Conservation (phyloP, 1,140 invertebrate species). For the Luehdorfia chinensis region DNA sequence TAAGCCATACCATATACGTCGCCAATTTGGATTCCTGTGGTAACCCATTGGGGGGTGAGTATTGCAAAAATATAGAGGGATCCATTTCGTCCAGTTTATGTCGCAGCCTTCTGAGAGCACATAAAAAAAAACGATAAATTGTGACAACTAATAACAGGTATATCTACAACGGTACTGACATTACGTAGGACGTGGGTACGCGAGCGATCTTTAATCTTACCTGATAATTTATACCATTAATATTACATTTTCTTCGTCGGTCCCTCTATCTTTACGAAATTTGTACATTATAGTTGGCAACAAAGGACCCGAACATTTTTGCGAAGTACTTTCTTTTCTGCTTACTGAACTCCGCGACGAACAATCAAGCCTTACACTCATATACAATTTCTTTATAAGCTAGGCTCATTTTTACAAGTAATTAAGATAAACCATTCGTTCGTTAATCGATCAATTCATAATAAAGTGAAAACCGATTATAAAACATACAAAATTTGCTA, state of each 20-base stretch:
- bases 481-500: conserved; percentile 24
- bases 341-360: conserved; percentile 23
- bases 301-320: conserved; percentile 27
- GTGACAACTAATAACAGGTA: conserved; percentile 10
- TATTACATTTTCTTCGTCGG: conserved; percentile 22
- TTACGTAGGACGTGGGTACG: not conserved
- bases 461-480: conserved; percentile 14
- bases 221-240: conserved; percentile 18
- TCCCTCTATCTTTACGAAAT: conserved; percentile 19
- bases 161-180: conserved; percentile 3
- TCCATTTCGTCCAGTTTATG: conserved; percentile 39
- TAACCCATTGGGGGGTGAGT: conserved; percentile 83
- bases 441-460: conserved; percentile 23
- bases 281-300: conserved; percentile 20
- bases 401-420: conserved; percentile 27
- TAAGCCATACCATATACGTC: conserved; percentile 85
- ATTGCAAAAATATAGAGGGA: conserved; percentile 61
- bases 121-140: conserved; percentile 17
- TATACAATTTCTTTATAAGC: conserved; percentile 22
- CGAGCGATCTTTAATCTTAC: conserved; percentile 10
- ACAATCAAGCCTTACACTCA: conserved; percentile 31
- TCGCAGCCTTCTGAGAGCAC: conserved; percentile 21
- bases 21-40: conserved; percentile 91
- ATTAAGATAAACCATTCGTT: conserved; percentile 19
- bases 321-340: conserved; percentile 19